These are phyloP conservation scores for Sterrhoptilus dennistouni DNA, from an alignment of 2,113 vertebrate species.

Conservation along the genomic window DNA sequence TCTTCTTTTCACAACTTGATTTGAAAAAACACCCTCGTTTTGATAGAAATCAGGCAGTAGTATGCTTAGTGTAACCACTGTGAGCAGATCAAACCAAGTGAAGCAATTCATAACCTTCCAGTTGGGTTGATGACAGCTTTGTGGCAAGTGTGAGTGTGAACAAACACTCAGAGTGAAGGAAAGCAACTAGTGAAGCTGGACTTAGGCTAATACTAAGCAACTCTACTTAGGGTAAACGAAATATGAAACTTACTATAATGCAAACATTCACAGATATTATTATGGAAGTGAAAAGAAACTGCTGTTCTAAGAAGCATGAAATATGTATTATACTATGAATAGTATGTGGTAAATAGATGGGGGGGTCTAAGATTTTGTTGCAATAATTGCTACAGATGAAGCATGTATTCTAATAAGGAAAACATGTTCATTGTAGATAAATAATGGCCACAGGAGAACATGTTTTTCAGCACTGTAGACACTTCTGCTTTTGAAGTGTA, in stretches of 20 bases:
- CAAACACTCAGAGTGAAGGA: neutral
- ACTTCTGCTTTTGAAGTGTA: neutral
- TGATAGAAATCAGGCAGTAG: neutral
- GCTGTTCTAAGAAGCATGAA: neutral
- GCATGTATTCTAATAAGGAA: neutral
- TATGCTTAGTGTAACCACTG: neutral
- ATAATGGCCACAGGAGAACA: neutral
- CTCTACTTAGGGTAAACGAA: neutral
- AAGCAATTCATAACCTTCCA: neutral
- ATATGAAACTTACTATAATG: neutral
- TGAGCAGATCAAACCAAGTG: neutral
- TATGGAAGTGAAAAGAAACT: neutral
- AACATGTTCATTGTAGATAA: neutral
- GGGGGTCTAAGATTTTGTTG: neutral
- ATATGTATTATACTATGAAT: neutral
- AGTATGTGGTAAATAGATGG: neutral
- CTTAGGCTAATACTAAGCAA: neutral
- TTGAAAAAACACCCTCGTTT: neutral
- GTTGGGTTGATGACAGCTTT: neutral
- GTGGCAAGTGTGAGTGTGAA: neutral
- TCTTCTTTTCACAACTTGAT: neutral
- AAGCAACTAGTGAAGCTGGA: neutral
- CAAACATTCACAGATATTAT: neutral
- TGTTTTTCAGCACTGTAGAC: neutral
- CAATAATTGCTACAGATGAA: neutral